These are phyloP conservation scores for Branchellion lobata DNA, from an alignment of 2,888 invertebrate genomes.

Conservation along the genomic window DNA sequence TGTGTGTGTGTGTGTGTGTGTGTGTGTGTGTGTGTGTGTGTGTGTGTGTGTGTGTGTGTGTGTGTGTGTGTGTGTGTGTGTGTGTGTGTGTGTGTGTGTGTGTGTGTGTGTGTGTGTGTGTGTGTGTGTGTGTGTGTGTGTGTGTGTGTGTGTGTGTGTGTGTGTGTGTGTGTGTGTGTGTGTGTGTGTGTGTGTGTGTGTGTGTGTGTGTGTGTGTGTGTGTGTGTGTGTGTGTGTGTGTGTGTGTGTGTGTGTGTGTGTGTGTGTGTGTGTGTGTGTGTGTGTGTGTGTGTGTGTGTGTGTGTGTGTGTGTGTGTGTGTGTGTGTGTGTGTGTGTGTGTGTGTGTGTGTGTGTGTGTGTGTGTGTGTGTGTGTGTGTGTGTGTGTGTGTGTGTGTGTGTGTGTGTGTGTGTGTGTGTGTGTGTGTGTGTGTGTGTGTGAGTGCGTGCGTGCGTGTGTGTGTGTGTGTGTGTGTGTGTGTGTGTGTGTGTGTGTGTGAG, in stretches of 20 bases:
- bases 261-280: not conserved
- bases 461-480: not conserved
- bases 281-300: conserved; percentile 10
- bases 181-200: too few species aligned
- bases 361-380: not conserved
- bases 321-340: not conserved
- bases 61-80: not conserved
- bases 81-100: conserved; percentile 18
- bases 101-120: conserved; percentile 29
- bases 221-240: too few species aligned
- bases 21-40: conserved; percentile 10
- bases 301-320: conserved; percentile 3
- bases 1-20: conserved; percentile 50
- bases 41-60: conserved; percentile 15
- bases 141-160: not conserved
- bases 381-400: not conserved
- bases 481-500: not conserved
- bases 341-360: not conserved
- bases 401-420: not conserved
- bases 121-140: conserved; percentile 8
- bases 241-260: too few species aligned
- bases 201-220: too few species aligned
- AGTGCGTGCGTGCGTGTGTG: not conserved
- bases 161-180: conserved; percentile 8
- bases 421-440: not conserved